Conservation (phyloP, 1,140 invertebrate species). For the Schlechtendalia chinensis region DNA sequence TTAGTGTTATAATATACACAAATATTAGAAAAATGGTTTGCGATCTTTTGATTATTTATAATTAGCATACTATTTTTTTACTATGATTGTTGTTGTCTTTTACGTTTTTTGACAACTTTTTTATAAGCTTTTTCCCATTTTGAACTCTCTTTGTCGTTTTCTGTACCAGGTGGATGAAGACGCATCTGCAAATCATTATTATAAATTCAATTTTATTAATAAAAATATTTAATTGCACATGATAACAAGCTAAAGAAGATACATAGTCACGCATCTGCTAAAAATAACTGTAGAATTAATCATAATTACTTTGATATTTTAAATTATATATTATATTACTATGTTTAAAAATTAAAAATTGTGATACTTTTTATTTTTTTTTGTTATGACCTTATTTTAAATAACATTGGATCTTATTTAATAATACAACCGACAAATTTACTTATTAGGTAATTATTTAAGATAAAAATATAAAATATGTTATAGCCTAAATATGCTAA, state of each 20-base stretch:
- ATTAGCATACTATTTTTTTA: not conserved
- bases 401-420: no score
- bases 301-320: not conserved
- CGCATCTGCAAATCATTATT: conserved; percentile 61
- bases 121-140: conserved; percentile 52
- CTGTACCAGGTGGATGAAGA: conserved; percentile 64
- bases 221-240: not conserved
- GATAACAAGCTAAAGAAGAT: conserved; percentile 9
- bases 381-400: no score
- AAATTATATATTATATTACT: no score
- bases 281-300: not conserved
- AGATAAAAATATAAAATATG: no score
- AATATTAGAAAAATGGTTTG: no score
- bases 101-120: conserved; percentile 52
- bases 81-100: conserved; percentile 36
- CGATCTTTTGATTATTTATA: no score
- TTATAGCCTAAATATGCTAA: no score
- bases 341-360: no score
- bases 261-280: not conserved
- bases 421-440: no score
- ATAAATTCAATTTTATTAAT: not conserved
- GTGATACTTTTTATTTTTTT: no score
- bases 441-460: no score
- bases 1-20: no score
- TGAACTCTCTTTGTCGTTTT: conserved; percentile 53